Evolutionary conservation across 2,888 invertebrate species (phyloP), one percentile per base, ranked within the genome.

Genomic region (Carterocephalus palaemon): DNA sequence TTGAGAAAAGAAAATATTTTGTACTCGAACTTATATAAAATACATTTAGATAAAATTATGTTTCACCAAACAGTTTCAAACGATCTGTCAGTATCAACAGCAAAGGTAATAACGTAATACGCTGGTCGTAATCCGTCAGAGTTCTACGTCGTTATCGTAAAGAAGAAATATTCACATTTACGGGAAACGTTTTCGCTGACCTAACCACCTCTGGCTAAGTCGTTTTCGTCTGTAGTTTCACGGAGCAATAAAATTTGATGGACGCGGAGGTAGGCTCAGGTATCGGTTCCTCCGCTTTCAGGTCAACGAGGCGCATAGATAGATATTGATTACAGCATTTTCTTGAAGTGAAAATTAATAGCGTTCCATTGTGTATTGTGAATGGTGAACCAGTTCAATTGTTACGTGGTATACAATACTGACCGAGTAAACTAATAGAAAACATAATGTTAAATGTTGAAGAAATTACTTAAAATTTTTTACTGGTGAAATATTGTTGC

Each of bases 201-300:
- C 50, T 51, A 51, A 52, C 53, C 47, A 49, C 52, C 45, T 47
- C 36, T n/a, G 47, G 49, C 42, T 46, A 28, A 49, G 52, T 52
- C 52, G 49, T 52, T 48, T 48, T 49, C 38, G 49, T 33, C 34
- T 29, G 20, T 34, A 51, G 41, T 52, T 49, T 49, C 41, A 46
- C 42, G 42, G 46, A 46, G 41, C 36, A 33, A 54, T 52, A 55
- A 54, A 55, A 54, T 49, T 49, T 52, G 29, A 52, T 52, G 51
- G 50, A 43, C 47, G 31, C 46, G 42, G 52, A 46, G 24, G 15
- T 28, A 34, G 20, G 24, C 32, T 7, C n/a, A 28, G 24, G 19
- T 41, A 33, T 41, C 13, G 17, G 32, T 41, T 41, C 19, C 12
- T 24, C 26, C 20, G 33, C 28, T 42, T 28, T 42, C 34, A 28